phyloP scores from a whole-genome alignment of 2,888 invertebrate species.

The Drosophila paucipuncta region DNA sequence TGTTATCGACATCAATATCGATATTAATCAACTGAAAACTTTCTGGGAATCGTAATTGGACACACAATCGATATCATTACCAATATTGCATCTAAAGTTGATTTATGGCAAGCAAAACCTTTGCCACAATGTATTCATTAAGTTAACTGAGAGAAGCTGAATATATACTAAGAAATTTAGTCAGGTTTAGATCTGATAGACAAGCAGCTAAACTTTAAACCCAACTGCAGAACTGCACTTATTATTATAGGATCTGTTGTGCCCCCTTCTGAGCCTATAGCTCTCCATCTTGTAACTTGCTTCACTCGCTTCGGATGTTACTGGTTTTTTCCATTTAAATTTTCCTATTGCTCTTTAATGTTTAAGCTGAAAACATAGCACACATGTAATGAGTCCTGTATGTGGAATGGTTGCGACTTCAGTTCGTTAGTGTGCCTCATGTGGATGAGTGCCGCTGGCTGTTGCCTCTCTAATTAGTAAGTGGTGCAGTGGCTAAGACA shows the following conservation, averaged over 20 bases:
- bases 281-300: too few relatives aligned
- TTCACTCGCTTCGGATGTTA: background rate
- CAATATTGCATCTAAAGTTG: background rate
- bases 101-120: background rate
- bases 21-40: background rate
- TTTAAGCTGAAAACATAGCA: background rate
- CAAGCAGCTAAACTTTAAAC: background rate
- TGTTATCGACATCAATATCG: background rate
- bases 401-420: background rate
- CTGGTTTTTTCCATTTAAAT: background rate
- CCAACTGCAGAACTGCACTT: background rate
- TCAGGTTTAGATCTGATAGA: background rate
- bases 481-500: conserved; percentile 2
- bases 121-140: background rate
- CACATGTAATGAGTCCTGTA: accelerated
- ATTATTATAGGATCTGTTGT: too few relatives aligned
- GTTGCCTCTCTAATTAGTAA: conserved; percentile 25
- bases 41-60: background rate
- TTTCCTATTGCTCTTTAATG: background rate
- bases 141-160: background rate
- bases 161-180: background rate
- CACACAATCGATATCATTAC: background rate
- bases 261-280: too few relatives aligned
- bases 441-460: conserved; percentile 1
- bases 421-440: conserved; percentile 1